phyloP scores from a whole-genome alignment of 92 coral and sea anemone species.

The Epizoanthus scotinus region DNA sequence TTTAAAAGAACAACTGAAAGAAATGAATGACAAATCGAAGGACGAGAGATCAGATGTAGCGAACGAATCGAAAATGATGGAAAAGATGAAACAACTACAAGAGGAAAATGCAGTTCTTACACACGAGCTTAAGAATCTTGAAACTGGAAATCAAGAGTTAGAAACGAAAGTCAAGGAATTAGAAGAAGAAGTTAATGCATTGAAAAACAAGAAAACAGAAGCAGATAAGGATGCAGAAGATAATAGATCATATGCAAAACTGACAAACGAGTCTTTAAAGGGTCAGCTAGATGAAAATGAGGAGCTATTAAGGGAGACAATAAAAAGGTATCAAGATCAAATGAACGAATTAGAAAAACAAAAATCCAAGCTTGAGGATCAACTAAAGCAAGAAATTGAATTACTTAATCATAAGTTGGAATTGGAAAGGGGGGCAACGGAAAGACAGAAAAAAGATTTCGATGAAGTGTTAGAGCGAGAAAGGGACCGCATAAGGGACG shows the following conservation, averaged over 20 bases:
- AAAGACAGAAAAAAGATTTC: conserved; percentile 58
- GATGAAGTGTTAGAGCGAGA: conserved; percentile 58
- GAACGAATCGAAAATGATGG: conserved; percentile 24
- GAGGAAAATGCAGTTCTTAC: conserved; percentile 60
- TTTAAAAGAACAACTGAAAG: conserved; percentile 49
- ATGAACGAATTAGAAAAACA: conserved; percentile 52
- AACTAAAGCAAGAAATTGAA: conserved; percentile 58
- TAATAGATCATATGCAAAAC: conserved; percentile 27
- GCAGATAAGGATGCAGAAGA: conserved; percentile 28
- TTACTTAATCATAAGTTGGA: conserved; percentile 58
- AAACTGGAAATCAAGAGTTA: conserved; percentile 52
- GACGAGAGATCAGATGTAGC: conserved; percentile 41
- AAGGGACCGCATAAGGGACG: conserved; percentile 54
- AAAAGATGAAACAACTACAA: conserved; percentile 52
- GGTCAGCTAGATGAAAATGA: conserved; percentile 69
- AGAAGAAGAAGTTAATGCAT: conserved; percentile 41
- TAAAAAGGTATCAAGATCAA: conserved; percentile 67
- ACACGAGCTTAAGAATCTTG: conserved; percentile 55
- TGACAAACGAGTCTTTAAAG: conserved; percentile 61
- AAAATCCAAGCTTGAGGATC: conserved; percentile 56
- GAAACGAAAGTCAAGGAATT: conserved; percentile 53
- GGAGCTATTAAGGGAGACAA: conserved; percentile 57
- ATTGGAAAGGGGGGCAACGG: conserved; percentile 46
- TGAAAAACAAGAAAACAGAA: conserved; percentile 18
- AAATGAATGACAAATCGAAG: conserved; percentile 48